Base-by-base conservation (phyloP, 2,797 vertebrate genomes). In the Erithacus rubecula region DNA sequence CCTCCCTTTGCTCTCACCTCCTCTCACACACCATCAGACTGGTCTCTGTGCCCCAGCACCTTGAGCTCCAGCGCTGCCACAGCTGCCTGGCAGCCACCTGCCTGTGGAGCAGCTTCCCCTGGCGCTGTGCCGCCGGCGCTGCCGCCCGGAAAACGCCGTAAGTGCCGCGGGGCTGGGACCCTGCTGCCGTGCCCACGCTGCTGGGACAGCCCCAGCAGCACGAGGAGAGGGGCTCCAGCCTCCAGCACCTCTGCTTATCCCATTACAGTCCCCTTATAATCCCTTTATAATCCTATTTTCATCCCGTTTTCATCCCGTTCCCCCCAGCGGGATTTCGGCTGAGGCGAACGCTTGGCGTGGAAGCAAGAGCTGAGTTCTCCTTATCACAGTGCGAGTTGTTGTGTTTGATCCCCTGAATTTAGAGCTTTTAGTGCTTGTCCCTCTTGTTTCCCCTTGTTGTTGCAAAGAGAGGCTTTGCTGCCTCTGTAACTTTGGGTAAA, bases 101-200 rank as follows among this genome's bases (percentile, higher is more conserved):
- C 83, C 95, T 94, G 79, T 96, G 96, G 97, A 98, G 96, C 81
- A 80, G 93, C 96, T 89, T 97, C 96, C 49, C 91, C 68, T 88
- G 34, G 92, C 36, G 64, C 92, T 89, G 60, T 65, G 81, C 94
- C 34, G 74, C 30, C 23, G 94, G 94, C 92, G 93, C 96, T 96
- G 49, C 97, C 15, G 83, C 90, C 53, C 4, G 55, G 82, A 97
- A 63, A 47, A 89, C 24, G 89, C 92, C 58, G 29, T 97, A 97
- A 98, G 96, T 97, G 13, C 78, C 2, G 55, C 69, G 10, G 85
- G 29, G 55, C 34, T 0, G 74, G 58, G 64, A 24, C 16, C 0
- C 83, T 12, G 32, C 87, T 85, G 32, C 43, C 43, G 5, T 44
- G 43, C 43, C 32, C 39, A 2, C 15, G 12, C 15, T 17, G 43